Conservation (phyloP, 2,888 invertebrate genomes). For the Harmothoe impar region DNA sequence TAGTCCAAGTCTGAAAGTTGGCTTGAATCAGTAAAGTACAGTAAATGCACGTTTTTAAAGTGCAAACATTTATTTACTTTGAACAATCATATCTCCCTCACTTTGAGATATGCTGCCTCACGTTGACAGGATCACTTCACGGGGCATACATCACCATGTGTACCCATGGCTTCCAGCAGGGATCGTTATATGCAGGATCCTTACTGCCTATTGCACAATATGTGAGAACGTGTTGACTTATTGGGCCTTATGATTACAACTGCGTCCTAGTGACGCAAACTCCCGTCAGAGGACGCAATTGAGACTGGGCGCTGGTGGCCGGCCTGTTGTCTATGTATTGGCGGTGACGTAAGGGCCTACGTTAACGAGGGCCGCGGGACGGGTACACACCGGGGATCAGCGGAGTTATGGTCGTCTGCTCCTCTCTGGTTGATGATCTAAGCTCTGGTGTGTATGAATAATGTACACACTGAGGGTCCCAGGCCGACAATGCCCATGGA, state of each 20-base stretch:
- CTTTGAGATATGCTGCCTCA: no score
- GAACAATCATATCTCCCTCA: no score
- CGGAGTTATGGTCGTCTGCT: neutral
- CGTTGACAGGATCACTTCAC: no score
- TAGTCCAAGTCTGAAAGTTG: no score
- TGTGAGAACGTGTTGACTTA: neutral
- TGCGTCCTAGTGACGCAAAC: neutral
- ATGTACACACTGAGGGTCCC: neutral
- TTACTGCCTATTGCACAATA: neutral
- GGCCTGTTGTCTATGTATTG: conserved; percentile 37
- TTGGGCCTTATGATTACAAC: neutral
- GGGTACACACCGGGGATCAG: neutral
- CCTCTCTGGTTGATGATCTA: neutral
- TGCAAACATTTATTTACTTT: no score
- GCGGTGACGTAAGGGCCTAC: neutral
- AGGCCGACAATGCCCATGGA: no score
- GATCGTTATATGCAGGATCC: neutral
- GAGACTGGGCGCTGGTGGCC: neutral
- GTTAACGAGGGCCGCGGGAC: neutral
- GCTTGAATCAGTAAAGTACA: no score
- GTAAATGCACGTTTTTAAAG: no score
- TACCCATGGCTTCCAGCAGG: no score
- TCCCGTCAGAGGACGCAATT: neutral
- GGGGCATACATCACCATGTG: no score
- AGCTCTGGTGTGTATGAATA: neutral